These are phyloP conservation scores for Tenthredo amoena DNA, from an alignment of 2,888 invertebrate genomes.

Conservation along the genomic window DNA sequence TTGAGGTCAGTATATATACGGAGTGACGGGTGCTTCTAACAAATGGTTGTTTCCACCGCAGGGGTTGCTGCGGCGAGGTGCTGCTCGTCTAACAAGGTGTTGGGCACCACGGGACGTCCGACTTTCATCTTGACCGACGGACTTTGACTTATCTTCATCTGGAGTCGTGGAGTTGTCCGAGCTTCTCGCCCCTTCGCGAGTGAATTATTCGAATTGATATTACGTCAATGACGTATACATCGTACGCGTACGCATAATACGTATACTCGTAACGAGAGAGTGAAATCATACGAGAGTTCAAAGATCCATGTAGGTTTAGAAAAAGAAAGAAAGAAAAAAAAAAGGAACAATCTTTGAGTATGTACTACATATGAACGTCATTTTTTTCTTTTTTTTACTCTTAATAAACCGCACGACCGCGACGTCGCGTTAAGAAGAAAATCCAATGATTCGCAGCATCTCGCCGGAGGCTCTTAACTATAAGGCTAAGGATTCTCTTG, in stretches of 20 bases:
- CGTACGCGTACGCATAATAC: neutral
- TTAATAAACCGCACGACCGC: neutral
- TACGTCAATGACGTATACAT: slow-evolving; percentile 53
- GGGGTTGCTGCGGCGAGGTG: slow-evolving; percentile 66
- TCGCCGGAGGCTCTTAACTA: neutral
- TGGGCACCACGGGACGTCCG: slow-evolving; percentile 71
- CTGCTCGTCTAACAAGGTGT: slow-evolving; percentile 75
- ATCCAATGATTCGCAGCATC: slow-evolving; percentile 13
- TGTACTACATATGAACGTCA: neutral
- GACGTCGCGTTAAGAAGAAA: slow-evolving; percentile 24
- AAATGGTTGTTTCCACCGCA: slow-evolving; percentile 73
- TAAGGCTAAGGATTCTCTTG: neutral
- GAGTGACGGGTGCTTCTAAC: slow-evolving; percentile 63
- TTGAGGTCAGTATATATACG: neutral
- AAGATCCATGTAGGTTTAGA: neutral
- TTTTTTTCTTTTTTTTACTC: neutral
- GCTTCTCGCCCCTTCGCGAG: slow-evolving; percentile 61
- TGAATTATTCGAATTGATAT: slow-evolving; percentile 73
- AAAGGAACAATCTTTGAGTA: neutral
- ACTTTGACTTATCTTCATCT: slow-evolving; percentile 74
- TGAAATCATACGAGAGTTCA: slow-evolving; percentile 41
- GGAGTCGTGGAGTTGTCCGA: slow-evolving; percentile 51
- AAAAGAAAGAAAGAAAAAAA: neutral
- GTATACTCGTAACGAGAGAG: neutral
- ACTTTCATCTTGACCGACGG: slow-evolving; percentile 73